phyloP scores from a whole-genome alignment of 2,888 invertebrate genomes.

The Chalcosyrphus nemorum region DNA sequence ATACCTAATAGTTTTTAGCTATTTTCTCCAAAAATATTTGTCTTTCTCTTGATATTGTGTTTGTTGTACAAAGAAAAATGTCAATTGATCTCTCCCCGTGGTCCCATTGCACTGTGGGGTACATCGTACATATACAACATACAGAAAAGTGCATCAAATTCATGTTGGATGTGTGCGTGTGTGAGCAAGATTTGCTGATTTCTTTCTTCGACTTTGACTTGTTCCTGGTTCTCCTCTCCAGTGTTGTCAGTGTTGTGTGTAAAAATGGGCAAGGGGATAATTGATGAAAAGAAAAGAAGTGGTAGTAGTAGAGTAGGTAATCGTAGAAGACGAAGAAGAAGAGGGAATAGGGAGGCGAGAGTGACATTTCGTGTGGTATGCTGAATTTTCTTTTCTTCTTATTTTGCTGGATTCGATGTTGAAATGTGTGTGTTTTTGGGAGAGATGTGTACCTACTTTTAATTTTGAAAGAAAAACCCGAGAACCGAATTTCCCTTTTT shows the following conservation, averaged over 20 bases:
- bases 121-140: too few species aligned
- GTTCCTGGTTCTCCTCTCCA: constrained; percentile 23
- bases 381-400: constrained; percentile 37
- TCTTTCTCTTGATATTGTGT: neutral
- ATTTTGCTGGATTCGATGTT: neutral
- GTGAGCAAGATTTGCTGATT: constrained; percentile 53
- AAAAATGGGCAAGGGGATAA: constrained; percentile 38
- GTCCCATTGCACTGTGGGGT: neutral
- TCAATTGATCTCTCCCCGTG: constrained; percentile 9
- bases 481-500: constrained; percentile 37
- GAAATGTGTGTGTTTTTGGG: neutral
- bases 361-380: constrained; percentile 48
- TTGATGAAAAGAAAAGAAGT: constrained; percentile 37
- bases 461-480: constrained; percentile 4
- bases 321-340: neutral
- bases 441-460: constrained; percentile 11
- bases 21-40: constrained; percentile 4
- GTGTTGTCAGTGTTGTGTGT: constrained; percentile 9
- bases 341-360: constrained; percentile 21
- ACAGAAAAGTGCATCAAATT: constrained; percentile 41
- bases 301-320: neutral
- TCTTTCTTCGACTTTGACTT: too few species aligned
- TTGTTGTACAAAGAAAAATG: too few species aligned
- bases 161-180: neutral
- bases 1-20: neutral